Base-by-base conservation (phyloP, 2,888 invertebrate genomes). In the Carpatolechia fugitivella region DNA sequence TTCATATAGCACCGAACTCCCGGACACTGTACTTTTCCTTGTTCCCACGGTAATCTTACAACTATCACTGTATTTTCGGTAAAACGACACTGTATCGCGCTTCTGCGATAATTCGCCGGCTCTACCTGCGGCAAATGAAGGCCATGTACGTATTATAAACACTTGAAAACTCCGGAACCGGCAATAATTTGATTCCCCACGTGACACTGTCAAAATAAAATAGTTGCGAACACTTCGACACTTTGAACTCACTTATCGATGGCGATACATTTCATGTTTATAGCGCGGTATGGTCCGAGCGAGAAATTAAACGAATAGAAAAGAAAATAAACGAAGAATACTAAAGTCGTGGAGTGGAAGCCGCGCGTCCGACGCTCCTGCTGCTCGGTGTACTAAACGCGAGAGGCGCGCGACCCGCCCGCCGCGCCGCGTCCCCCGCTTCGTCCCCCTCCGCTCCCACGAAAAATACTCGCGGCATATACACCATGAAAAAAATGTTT, bases 321-420 rank as follows among this genome's bases (percentile, higher is more conserved):
- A 71, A 88, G 86, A 90, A 90, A 90, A 89, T 87, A 90, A 90
- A 88, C 85, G 88, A 90, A 89, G 85, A 88, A 90, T 85, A 86
- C 81, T 79, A 87, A 90, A 85, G 80, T 85, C 78, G 86, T 80
- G 85, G 86, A 82, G 84, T 80, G 80, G 64, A 80, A 88, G 84
- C 80, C 90, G 87, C 77, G 90, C 90, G 90, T 86, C 82, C 90
- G 88, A 82, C 88, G 85, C 90, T 89, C 88, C 81, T 83, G 86
- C 87, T 90, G 89, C 89, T 85, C 89, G 87, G 82, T 87, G 84
- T 89, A 90, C 90, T 89, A 88, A 88, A 85, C 85, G 86, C 80
- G 80, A 80, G 79, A 77, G 79, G 80, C 83, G 78, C 79, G 74
- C 76, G 41, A 41, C 31, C 29, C 47, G 47, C 52, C 40, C 40